A percentile compares a stretch with the other conserved stretches of the same genome.
These are phyloP conservation scores for Heliconius congener DNA, from an alignment of 1,140 invertebrate species.

Conservation along the genomic window DNA sequence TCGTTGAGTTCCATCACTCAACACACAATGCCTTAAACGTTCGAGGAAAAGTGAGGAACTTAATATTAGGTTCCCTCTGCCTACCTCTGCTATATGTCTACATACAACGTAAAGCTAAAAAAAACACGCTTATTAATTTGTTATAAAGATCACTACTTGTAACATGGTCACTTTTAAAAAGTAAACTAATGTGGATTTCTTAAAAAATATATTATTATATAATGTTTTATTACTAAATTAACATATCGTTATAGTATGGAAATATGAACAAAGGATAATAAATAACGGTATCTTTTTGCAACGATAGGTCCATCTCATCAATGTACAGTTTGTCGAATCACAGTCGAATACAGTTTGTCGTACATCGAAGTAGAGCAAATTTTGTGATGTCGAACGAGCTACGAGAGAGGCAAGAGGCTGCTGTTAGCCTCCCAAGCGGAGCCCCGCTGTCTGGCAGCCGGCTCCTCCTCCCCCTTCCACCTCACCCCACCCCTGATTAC, in stretches of 20 bases:
- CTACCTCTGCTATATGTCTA: too few species aligned
- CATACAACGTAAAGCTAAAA: too few species aligned
- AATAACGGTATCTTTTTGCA: background rate
- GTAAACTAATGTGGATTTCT: too few species aligned
- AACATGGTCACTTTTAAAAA: background rate
- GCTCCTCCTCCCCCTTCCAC: conserved; percentile 42
- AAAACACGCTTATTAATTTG: too few species aligned
- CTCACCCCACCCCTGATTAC: conserved; percentile 37
- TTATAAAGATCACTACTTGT: background rate
- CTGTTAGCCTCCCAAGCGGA: conserved; percentile 77
- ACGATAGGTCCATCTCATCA: conserved; percentile 11
- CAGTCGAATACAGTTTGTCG: too few species aligned
- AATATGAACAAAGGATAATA: conserved; percentile 4
- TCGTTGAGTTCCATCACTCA: too few species aligned
- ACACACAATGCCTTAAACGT: background rate
- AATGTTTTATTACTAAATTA: too few species aligned
- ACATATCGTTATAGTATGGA: background rate
- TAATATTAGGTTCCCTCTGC: too few species aligned
- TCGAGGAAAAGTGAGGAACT: too few species aligned
- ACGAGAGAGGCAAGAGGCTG: conserved; percentile 77
- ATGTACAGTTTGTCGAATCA: conserved; percentile 37
- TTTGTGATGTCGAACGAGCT: conserved; percentile 45
- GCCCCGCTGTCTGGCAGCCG: conserved; percentile 76
- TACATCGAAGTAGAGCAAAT: conserved; percentile 44
- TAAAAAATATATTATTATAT: too few species aligned